Conservation (phyloP, 2,113 vertebrate genomes). For the Gopherus flavomarginatus region DNA sequence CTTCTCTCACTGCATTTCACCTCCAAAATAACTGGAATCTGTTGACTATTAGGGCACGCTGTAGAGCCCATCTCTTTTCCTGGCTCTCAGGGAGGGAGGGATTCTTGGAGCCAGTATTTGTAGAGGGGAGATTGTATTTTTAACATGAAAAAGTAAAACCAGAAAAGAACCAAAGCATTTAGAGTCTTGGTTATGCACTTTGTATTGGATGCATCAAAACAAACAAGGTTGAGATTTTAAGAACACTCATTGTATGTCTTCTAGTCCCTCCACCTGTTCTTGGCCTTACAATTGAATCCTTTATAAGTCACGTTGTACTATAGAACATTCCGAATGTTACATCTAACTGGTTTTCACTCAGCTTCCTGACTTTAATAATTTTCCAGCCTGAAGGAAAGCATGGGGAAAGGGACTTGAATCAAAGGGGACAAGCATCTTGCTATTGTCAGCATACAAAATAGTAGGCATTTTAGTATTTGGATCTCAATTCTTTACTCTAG, state of each 20-base stretch:
- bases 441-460: background rate
- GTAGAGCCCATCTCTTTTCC: no score
- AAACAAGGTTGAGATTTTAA: background rate
- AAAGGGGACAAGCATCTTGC: background rate
- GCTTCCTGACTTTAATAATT: background rate
- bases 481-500: background rate
- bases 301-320: fast-evolving
- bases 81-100: no score
- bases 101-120: no score
- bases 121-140: no score
- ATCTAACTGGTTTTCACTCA: background rate
- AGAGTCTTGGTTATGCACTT: no score
- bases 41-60: no score
- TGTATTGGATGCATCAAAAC: background rate
- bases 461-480: background rate
- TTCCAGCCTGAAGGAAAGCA: background rate
- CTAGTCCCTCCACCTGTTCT: background rate
- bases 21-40: no score
- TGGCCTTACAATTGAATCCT: background rate
- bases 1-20: no score
- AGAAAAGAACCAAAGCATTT: no score
- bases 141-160: no score
- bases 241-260: background rate
- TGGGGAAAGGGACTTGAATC: background rate
- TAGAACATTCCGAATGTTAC: background rate